Conservation (phyloP, 1,140 invertebrate species). For the Aphelinus certus region DNA sequence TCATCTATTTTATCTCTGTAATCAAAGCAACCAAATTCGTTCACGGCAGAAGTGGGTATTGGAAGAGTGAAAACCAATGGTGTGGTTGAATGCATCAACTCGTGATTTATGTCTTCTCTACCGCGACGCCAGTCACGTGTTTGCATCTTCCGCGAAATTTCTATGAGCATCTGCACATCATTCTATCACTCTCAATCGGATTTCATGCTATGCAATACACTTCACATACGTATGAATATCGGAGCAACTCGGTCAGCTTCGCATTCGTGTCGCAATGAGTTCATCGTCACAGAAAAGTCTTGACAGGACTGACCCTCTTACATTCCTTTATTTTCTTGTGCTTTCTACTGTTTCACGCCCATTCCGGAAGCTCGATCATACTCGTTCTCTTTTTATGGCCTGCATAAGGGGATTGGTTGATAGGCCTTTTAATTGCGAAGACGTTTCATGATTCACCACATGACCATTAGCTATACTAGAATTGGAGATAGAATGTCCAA, state of each 20-base stretch:
- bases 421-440: conserved; percentile 25
- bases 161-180: background rate
- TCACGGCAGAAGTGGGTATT: too few species aligned
- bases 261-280: too few species aligned
- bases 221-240: background rate
- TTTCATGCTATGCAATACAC: background rate
- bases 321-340: background rate
- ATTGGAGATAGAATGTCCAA: background rate
- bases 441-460: conserved; percentile 11
- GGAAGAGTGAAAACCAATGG: too few species aligned
- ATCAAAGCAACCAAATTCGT: too few species aligned
- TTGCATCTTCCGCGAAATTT: conserved; percentile 12
- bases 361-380: conserved; percentile 11
- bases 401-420: conserved; percentile 28
- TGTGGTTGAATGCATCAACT: too few species aligned
- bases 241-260: conserved; percentile 15
- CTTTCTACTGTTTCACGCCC: background rate
- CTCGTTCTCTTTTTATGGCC: conserved; percentile 5
- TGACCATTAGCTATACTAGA: background rate
- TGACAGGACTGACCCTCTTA: background rate
- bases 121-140: too few species aligned
- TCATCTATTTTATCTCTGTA: too few species aligned
- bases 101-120: too few species aligned
- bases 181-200: conserved; percentile 7
- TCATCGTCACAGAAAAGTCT: background rate